A percentile compares a stretch with the other conserved stretches of the same genome.
Evolutionary conservation across 2,888 invertebrate species (phyloP).

Genomic region (Odontocerum albicorne): DNA sequence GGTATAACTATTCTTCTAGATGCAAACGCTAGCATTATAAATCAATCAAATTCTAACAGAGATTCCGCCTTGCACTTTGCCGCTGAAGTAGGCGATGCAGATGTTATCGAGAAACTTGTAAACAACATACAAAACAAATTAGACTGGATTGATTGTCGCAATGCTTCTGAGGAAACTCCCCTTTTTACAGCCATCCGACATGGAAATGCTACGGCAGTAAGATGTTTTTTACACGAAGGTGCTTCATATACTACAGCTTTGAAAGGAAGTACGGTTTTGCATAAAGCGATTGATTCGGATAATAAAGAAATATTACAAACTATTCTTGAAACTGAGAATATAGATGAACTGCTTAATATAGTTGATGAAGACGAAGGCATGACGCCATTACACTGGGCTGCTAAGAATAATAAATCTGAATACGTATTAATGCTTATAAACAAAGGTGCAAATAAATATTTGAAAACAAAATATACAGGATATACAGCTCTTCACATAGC

Average conservation of each 20-base stretch:
- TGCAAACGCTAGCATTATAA: constrained; percentile 44
- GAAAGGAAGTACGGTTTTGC: constrained; percentile 52
- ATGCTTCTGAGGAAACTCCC: constrained; percentile 54
- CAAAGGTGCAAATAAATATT: constrained; percentile 53
- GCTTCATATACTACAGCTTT: constrained; percentile 50
- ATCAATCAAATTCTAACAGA: constrained; percentile 44
- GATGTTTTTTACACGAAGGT: constrained; percentile 51
- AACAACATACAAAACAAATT: constrained; percentile 53
- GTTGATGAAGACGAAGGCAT: constrained; percentile 44
- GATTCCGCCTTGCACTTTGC: constrained; percentile 60
- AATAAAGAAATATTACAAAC: constrained; percentile 10
- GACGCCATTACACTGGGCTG: constrained; percentile 59
- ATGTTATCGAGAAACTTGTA: constrained; percentile 56
- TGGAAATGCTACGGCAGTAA: constrained; percentile 48
- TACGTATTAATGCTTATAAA: constrained; percentile 52
- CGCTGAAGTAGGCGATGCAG: constrained; percentile 52
- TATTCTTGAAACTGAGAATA: constrained; percentile 18
- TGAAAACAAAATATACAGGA: constrained; percentile 45
- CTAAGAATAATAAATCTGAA: constrained; percentile 52
- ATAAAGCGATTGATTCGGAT: constrained; percentile 19
- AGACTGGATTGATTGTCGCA: constrained; percentile 52
- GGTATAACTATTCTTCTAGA: constrained; percentile 57
- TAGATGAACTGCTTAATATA: constrained; percentile 6
- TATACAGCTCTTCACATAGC: constrained; percentile 56
- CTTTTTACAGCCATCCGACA: constrained; percentile 51